Percentiles rank a stretch among this genome's conserved stretches.
These are phyloP conservation scores for Numida meleagris DNA, from an alignment of 2,113 vertebrate species.

Conservation along the genomic window DNA sequence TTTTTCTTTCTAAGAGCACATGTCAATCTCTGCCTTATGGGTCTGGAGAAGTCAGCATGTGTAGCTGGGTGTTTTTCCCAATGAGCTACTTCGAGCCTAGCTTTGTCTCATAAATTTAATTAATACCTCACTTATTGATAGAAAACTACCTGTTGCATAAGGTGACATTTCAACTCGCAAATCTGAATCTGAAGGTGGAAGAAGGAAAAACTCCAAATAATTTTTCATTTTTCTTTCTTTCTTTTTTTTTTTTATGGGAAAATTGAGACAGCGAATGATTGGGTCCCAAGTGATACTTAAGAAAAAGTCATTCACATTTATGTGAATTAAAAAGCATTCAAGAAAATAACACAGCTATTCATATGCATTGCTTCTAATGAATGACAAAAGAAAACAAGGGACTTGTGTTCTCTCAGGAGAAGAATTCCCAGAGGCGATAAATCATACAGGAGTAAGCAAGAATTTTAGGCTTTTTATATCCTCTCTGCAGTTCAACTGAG, in stretches of 20 bases:
- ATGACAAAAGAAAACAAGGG: constrained; percentile 9
- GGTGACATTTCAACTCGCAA: neutral
- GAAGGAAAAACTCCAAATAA: neutral
- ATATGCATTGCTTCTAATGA: neutral
- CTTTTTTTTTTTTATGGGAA: neutral
- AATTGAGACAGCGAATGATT: neutral
- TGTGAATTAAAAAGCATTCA: neutral
- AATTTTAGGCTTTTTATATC: neutral
- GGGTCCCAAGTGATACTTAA: neutral
- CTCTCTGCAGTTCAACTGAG: neutral
- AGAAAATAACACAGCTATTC: neutral
- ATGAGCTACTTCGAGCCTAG: neutral
- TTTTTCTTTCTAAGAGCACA: neutral
- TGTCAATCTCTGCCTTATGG: neutral
- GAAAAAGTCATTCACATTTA: neutral
- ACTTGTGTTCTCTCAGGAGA: neutral
- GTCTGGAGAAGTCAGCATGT: neutral
- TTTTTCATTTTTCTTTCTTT: neutral
- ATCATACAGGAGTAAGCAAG: neutral
- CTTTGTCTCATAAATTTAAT: neutral
- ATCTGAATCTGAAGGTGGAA: neutral
- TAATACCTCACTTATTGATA: neutral
- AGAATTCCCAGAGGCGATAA: constrained; percentile 8
- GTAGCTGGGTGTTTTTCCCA: neutral
- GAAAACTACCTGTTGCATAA: neutral